These are phyloP conservation scores for Cyclopterus lumpus DNA, from an alignment of 2,797 vertebrate genomes.

Conservation along the genomic window DNA sequence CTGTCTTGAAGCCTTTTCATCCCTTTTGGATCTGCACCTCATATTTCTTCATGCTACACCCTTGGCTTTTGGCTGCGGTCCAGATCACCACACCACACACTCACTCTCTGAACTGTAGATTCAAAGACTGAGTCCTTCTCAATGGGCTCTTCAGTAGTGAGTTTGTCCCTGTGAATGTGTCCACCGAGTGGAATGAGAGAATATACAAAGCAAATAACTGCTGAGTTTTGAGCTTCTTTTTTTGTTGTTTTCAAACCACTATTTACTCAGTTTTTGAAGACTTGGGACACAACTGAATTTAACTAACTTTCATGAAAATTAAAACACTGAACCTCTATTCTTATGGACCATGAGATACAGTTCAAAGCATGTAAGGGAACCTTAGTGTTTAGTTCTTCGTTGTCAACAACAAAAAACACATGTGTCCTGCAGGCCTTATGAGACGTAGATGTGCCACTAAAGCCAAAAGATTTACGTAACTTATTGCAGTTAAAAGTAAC, in stretches of 20 bases:
- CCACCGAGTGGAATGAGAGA: not conserved
- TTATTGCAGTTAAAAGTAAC: not conserved
- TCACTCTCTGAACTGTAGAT: conserved; percentile 3
- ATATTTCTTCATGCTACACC: conserved; percentile 40
- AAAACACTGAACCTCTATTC: not conserved
- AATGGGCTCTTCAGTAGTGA: not conserved
- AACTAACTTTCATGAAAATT: not conserved
- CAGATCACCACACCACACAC: conserved; percentile 32
- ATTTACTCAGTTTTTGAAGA: conserved; percentile 8
- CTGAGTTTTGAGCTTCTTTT: not conserved
- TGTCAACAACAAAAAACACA: not conserved
- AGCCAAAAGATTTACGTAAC: not conserved
- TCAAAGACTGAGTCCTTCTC: conserved; percentile 20
- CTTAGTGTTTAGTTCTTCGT: not conserved
- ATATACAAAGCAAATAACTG: conserved; percentile 13
- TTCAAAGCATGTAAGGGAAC: not conserved
- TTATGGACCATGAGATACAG: not conserved
- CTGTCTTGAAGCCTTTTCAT: conserved; percentile 31
- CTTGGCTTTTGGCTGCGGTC: conserved; percentile 22
- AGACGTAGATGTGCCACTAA: not conserved
- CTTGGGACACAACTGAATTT: not conserved
- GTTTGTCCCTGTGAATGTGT: conserved; percentile 23
- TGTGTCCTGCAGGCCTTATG: not conserved
- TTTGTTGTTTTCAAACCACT: not conserved
- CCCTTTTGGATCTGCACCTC: conserved; percentile 43